Evolutionary conservation across 37 sponge, comb jelly and placozoan genomes (phyloP).

Genomic region (Diacarnus erythraeanus): DNA sequence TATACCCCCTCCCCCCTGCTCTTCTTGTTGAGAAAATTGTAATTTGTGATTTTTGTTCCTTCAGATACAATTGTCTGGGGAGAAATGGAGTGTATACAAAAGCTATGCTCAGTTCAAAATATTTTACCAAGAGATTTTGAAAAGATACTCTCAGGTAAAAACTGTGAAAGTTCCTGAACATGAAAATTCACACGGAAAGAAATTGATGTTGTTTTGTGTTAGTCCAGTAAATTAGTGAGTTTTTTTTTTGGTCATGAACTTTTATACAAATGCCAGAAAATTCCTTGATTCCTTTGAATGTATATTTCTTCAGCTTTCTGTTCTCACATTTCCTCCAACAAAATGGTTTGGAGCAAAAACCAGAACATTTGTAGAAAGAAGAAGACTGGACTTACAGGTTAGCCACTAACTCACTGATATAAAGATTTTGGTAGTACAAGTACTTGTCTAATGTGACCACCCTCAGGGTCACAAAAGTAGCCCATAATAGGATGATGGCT

Average conservation of each 20-base stretch:
- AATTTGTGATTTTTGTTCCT: not conserved
- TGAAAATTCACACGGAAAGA: too few relatives aligned
- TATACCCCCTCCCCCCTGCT: not conserved
- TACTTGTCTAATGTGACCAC: too few relatives aligned
- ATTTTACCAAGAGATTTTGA: constrained; percentile 39
- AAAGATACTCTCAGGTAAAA: constrained; percentile 42
- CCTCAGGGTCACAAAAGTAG: too few relatives aligned
- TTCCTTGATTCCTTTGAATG: too few relatives aligned
- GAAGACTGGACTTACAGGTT: constrained; percentile 59
- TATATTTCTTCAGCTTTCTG: constrained; percentile 21
- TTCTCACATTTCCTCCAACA: constrained; percentile 58
- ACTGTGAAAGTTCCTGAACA: too few relatives aligned
- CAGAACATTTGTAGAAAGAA: constrained; percentile 33
- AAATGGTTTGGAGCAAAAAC: constrained; percentile 64
- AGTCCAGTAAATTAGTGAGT: too few relatives aligned
- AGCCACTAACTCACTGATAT: not conserved
- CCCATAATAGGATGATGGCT: too few relatives aligned
- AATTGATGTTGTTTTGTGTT: too few relatives aligned
- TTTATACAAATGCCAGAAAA: too few relatives aligned
- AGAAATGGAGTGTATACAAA: constrained; percentile 52
- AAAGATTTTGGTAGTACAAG: too few relatives aligned
- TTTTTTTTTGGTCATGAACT: too few relatives aligned
- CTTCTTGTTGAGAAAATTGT: not conserved
- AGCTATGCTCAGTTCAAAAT: constrained; percentile 46
- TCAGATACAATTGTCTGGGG: not conserved